These are phyloP conservation scores for Burhinus oedicnemus DNA, from an alignment of 2,113 vertebrate genomes.

Conservation along the genomic window DNA sequence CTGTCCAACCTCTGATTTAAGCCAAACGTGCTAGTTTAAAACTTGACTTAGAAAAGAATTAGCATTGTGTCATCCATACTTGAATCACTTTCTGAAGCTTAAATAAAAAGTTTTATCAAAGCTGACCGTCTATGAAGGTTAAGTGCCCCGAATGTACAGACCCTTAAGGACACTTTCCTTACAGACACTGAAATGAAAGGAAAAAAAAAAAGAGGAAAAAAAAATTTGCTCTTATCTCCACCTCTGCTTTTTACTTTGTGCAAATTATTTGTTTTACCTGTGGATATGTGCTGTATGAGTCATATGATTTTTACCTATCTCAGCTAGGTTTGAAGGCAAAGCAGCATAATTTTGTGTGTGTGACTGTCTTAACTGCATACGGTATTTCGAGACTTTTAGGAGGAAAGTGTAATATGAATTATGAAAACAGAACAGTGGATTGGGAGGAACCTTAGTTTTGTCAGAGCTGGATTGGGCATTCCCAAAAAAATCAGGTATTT, in stretches of 20 bases:
- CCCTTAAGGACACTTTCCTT: background rate
- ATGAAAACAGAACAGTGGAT: background rate
- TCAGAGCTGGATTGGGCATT: background rate
- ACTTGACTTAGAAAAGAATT: conserved; percentile 28
- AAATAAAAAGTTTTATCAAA: conserved; percentile 11
- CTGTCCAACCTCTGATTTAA: background rate
- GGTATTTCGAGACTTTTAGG: background rate
- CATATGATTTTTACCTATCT: background rate
- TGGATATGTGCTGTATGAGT: background rate
- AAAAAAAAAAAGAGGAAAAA: rapidly evolving
- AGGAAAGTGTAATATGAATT: background rate
- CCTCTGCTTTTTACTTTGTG: background rate
- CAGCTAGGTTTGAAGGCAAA: background rate
- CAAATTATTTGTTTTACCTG: background rate
- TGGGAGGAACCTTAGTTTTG: background rate
- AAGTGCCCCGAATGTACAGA: background rate
- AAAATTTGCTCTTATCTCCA: background rate
- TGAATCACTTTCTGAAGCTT: background rate
- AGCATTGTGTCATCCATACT: background rate
- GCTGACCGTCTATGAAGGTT: background rate
- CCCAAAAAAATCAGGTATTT: rapidly evolving
- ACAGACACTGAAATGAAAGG: background rate
- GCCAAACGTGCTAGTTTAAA: background rate
- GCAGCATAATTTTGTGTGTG: background rate
- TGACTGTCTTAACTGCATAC: background rate